Evolutionary conservation across 2,797 vertebrate species (phyloP).

Genomic region (Tamandua tetradactyla): DNA sequence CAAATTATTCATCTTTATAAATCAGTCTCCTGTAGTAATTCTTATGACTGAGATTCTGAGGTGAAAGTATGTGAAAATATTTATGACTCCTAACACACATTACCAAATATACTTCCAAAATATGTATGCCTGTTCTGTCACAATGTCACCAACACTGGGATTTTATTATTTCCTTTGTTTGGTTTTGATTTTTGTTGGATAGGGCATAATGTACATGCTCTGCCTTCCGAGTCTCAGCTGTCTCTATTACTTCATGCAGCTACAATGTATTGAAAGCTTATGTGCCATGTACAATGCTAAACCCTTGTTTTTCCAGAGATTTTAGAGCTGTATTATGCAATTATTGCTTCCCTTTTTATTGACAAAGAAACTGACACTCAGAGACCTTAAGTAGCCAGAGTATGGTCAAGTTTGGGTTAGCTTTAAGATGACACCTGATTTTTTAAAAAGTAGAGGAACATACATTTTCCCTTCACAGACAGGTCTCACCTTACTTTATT

Average conservation of each 20-base stretch:
- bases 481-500: background rate
- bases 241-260: background rate
- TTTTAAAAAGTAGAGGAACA: background rate
- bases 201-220: background rate
- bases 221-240: background rate
- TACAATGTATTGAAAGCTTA: background rate
- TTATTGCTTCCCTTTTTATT: slow-evolving; percentile 29
- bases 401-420: background rate
- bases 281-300: background rate
- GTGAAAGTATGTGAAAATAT: slow-evolving; percentile 23
- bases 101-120: background rate
- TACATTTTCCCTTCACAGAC: background rate
- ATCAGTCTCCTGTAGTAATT: background rate
- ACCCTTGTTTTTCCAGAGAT: background rate
- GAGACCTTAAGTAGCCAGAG: background rate
- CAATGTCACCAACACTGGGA: background rate
- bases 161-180: slow-evolving; percentile 41
- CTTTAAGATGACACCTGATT: background rate
- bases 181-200: slow-evolving; percentile 27
- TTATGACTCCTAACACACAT: background rate
- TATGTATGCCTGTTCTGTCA: background rate
- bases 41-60: background rate
- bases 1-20: background rate
- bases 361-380: background rate
- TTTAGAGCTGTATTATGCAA: background rate